Percentiles rank a stretch among this genome's conserved stretches.
These are phyloP conservation scores for Cnemophilus loriae DNA, from an alignment of 2,113 vertebrate species.

Conservation along the genomic window DNA sequence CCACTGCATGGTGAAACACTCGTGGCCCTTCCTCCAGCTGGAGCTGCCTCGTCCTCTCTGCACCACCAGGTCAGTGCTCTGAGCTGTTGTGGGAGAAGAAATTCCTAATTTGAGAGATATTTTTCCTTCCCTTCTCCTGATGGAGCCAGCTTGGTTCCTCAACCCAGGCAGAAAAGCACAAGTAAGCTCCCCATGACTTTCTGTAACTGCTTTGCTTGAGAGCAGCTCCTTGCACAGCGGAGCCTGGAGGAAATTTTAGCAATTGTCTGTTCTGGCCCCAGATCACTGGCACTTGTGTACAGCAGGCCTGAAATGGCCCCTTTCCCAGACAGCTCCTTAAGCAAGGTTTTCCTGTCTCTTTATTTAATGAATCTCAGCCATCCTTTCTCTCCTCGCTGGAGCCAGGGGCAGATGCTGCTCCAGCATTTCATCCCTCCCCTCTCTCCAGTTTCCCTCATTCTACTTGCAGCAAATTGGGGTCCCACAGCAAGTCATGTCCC, in stretches of 20 bases:
- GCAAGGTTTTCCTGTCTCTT: constrained; percentile 45
- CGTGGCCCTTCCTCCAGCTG: neutral
- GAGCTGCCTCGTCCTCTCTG: neutral
- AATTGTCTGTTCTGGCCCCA: constrained; percentile 33
- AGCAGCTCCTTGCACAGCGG: neutral
- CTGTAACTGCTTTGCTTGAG: neutral
- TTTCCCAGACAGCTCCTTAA: constrained; percentile 52
- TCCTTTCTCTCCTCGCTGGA: constrained; percentile 11
- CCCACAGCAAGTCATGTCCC: neutral
- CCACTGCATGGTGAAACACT: fast-evolving
- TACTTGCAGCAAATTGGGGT: neutral
- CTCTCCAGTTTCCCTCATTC: neutral
- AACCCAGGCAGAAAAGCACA: neutral
- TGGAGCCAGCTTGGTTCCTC: neutral
- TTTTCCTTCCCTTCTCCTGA: neutral
- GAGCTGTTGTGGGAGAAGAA: neutral
- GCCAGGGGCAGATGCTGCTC: constrained; percentile 11
- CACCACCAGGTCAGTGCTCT: neutral
- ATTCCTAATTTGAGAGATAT: neutral
- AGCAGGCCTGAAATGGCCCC: constrained; percentile 46
- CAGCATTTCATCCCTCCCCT: neutral
- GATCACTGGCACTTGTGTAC: neutral
- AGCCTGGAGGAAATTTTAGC: neutral
- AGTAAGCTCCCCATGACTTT: neutral
- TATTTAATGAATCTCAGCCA: constrained; percentile 45